Evolutionary conservation across 2,797 vertebrate species (phyloP).

Genomic region (Cheirogaleus major): DNA sequence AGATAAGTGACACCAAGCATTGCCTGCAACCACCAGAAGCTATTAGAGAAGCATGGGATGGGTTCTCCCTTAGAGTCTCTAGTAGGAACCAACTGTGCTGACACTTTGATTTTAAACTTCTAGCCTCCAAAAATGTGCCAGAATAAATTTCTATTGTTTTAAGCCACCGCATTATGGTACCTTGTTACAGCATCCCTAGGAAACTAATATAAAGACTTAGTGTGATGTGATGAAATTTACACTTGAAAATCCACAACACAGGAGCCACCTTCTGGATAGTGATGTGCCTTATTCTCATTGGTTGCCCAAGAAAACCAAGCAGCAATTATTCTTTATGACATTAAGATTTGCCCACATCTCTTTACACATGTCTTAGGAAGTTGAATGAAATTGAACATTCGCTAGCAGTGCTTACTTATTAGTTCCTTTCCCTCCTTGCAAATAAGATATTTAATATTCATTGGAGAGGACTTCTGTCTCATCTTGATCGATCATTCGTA

Average conservation of each 20-base stretch:
- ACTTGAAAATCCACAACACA: not conserved
- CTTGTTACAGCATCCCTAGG: not conserved
- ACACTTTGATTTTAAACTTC: not conserved
- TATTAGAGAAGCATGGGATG: not conserved
- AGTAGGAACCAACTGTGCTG: not conserved
- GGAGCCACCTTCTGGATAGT: not conserved
- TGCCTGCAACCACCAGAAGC: not conserved
- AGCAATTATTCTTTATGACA: not conserved
- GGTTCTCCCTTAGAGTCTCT: not conserved
- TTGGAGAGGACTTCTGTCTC: constrained; percentile 66
- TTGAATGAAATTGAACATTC: constrained; percentile 14
- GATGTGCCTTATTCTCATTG: rapidly evolving
- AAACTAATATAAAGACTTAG: not conserved
- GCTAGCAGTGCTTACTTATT: constrained; percentile 48
- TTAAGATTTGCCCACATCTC: not conserved
- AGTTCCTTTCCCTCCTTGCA: constrained; percentile 61
- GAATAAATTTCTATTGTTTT: not conserved
- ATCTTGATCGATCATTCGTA: constrained; percentile 81
- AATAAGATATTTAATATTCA: constrained; percentile 70
- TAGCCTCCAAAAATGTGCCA: not conserved
- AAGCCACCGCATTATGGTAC: not conserved
- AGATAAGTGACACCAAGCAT: not conserved
- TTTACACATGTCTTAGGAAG: not conserved
- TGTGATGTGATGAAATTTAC: not conserved
- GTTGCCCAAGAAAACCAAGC: rapidly evolving